Conservation (phyloP, 2,888 invertebrate species). For the Eudemis profundana region DNA sequence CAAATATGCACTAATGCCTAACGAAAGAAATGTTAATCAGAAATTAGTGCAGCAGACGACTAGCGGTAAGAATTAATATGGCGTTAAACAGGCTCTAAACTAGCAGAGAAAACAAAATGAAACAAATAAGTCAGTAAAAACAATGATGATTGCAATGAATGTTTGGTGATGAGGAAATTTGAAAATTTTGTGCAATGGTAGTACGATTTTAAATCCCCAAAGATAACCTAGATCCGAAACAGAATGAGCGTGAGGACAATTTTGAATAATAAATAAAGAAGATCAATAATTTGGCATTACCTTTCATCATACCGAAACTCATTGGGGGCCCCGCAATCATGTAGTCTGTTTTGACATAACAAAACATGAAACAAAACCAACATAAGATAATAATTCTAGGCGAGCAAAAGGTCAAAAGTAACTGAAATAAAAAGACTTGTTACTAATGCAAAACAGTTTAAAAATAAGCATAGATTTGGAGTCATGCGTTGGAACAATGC, state of each 20-base stretch:
- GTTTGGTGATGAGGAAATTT: conserved; percentile 68
- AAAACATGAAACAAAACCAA: conserved; percentile 90
- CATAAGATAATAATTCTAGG: conserved; percentile 87
- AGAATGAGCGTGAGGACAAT: conserved; percentile 73
- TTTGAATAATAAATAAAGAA: conserved; percentile 71
- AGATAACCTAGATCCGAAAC: conserved; percentile 76
- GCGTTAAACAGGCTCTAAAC: conserved; percentile 73
- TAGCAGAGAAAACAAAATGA: conserved; percentile 58
- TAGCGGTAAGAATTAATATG: conserved; percentile 56
- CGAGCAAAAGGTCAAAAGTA: conserved; percentile 65
- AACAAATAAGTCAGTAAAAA: conserved; percentile 49
- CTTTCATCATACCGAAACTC: conserved; percentile 95
- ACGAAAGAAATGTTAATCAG: conserved; percentile 59
- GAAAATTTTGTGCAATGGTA: conserved; percentile 65
- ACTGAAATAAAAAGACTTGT: conserved; percentile 65
- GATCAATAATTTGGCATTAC: conserved; percentile 86
- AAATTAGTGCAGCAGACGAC: conserved; percentile 65
- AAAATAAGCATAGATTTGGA: conserved; percentile 74
- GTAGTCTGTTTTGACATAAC: conserved; percentile 87
- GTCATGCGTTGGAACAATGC: conserved; percentile 71
- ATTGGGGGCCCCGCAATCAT: conserved; percentile 93
- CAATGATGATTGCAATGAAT: conserved; percentile 58
- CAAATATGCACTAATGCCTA: conserved; percentile 65
- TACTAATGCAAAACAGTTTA: conserved; percentile 65
- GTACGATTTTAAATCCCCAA: conserved; percentile 71